phyloP scores from a whole-genome alignment of 2,888 invertebrate genomes.

The Polydrusus tereticollis region DNA sequence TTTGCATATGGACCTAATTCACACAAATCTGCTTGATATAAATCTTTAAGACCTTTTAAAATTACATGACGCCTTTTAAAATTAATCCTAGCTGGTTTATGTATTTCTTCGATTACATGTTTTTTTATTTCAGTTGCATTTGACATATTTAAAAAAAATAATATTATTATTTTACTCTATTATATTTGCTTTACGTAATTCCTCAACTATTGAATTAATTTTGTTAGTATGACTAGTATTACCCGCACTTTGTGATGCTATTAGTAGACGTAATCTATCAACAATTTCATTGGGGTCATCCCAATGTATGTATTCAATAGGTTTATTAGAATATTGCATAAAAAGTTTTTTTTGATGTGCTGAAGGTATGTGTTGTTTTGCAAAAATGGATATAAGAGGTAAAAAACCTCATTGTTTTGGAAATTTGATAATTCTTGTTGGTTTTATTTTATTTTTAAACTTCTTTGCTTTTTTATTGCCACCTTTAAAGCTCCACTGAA shows the following conservation, averaged over 20 bases:
- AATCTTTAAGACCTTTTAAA: conserved; percentile 62
- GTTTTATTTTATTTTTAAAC: too few relatives aligned
- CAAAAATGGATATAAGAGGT: too few relatives aligned
- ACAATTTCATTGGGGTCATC: conserved; percentile 54
- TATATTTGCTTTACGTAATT: conserved; percentile 48
- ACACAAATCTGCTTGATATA: conserved; percentile 65
- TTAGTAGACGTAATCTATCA: conserved; percentile 55
- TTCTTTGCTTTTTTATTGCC: too few relatives aligned
- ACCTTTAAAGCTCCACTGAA: too few relatives aligned
- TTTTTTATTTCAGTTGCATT: not conserved
- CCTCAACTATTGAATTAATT: conserved; percentile 60
- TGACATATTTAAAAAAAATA: not conserved
- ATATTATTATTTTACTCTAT: conserved; percentile 16
- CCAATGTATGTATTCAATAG: conserved; percentile 31
- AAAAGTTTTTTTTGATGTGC: too few relatives aligned
- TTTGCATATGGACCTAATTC: conserved; percentile 58
- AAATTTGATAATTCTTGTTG: too few relatives aligned
- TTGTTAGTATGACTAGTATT: conserved; percentile 56
- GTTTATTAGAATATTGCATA: conserved; percentile 24
- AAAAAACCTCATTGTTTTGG: too few relatives aligned
- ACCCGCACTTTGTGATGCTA: conserved; percentile 55
- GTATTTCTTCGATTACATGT: not conserved
- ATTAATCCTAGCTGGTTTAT: conserved; percentile 60
- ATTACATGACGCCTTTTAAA: conserved; percentile 60
- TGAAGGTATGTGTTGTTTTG: too few relatives aligned